Conservation (phyloP, 2,113 vertebrate genomes). For the Hymenochirus boettgeri region DNA sequence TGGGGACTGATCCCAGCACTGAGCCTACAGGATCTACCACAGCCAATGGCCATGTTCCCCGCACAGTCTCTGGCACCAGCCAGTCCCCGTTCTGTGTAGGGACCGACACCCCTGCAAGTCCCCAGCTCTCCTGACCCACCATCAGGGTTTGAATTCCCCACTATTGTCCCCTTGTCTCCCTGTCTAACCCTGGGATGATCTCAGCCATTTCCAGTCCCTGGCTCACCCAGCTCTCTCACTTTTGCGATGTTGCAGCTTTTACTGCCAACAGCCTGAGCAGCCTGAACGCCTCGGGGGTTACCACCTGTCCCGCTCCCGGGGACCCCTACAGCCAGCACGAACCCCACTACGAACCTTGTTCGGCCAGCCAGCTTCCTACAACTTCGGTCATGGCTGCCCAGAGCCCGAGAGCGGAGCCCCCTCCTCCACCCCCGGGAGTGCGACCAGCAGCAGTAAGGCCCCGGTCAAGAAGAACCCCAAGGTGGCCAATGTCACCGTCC, state of each 20-base stretch:
- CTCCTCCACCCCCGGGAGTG: conserved; percentile 69
- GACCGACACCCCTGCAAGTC: conserved; percentile 4
- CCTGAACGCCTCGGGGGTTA: conserved; percentile 85
- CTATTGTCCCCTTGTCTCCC: conserved; percentile 26
- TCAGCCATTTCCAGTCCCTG: conserved; percentile 97
- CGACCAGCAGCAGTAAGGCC: conserved; percentile 63
- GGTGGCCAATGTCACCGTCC: conserved; percentile 91
- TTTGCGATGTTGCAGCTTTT: conserved; percentile 99
- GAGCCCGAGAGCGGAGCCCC: conserved; percentile 69
- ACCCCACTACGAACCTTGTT: conserved; percentile 82
- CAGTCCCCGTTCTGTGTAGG: conserved; percentile 11
- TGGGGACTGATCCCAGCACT: neutral
- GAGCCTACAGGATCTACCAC: no score
- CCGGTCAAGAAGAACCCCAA: conserved; percentile 95
- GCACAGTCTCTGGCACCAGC: neutral
- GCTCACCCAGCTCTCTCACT: conserved; percentile 98
- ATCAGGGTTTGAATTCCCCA: neutral
- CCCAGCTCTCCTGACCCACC: neutral
- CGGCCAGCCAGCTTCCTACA: conserved; percentile 74
- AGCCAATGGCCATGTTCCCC: neutral
- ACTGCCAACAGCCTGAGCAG: conserved; percentile 95
- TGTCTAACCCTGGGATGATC: conserved; percentile 81
- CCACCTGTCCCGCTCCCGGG: conserved; percentile 87
- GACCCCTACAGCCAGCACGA: conserved; percentile 90
- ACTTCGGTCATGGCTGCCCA: conserved; percentile 55